Conservation (phyloP, 2,113 vertebrate genomes). For the Cololabis saira region DNA sequence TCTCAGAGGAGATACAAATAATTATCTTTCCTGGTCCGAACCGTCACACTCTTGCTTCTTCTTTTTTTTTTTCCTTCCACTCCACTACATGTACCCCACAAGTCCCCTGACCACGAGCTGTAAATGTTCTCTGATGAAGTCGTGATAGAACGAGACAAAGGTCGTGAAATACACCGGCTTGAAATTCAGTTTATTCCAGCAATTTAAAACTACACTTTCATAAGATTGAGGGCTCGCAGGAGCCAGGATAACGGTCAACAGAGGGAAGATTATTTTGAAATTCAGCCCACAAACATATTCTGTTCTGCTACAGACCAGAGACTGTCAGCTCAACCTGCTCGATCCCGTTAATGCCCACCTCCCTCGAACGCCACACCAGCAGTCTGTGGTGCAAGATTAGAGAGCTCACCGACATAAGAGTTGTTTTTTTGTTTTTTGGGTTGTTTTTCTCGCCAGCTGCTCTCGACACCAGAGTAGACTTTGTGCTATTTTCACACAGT, state of each 20-base stretch:
- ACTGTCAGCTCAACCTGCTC: too few relatives aligned
- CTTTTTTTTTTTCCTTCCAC: not conserved
- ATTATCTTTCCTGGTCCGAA: not conserved
- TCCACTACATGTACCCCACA: not conserved
- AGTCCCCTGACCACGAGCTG: not conserved
- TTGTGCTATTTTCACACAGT: too few relatives aligned
- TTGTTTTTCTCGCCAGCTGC: too few relatives aligned
- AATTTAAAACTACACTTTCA: not conserved
- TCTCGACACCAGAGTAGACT: too few relatives aligned
- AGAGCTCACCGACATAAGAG: too few relatives aligned
- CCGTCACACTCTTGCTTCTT: not conserved
- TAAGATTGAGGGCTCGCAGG: not conserved
- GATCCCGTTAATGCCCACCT: too few relatives aligned
- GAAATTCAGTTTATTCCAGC: slow-evolving; percentile 10
- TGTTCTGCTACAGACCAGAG: too few relatives aligned
- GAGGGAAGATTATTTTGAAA: not conserved
- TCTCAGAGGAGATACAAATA: slow-evolving; percentile 2
- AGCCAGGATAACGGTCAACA: not conserved
- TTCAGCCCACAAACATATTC: too few relatives aligned
- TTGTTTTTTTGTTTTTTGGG: too few relatives aligned
- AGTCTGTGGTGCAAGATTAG: too few relatives aligned
- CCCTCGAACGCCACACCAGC: too few relatives aligned
- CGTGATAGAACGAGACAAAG: rapidly evolving
- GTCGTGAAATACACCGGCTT: not conserved
- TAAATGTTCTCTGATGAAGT: slow-evolving; percentile 24